Conservation (phyloP, 2,797 vertebrate genomes). For the Peromyscus aztecus region DNA sequence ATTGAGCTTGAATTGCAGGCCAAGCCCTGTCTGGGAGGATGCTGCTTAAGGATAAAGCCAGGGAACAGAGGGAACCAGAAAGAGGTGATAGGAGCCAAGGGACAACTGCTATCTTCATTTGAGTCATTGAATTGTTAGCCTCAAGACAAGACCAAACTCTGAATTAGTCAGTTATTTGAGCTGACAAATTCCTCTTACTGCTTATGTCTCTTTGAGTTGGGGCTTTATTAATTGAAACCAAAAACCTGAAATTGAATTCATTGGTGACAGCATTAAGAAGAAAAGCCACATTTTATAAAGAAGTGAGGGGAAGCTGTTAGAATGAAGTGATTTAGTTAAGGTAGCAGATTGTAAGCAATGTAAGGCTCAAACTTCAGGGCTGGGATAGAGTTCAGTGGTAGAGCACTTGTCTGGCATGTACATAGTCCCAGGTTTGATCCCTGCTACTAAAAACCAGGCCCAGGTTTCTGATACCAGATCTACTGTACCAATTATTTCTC, state of each 20-base stretch:
- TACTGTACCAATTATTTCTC: not conserved
- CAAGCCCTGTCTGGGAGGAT: not conserved
- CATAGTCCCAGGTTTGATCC: not conserved
- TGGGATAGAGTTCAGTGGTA: not conserved
- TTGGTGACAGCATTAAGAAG: not conserved
- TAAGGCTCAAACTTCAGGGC: not conserved
- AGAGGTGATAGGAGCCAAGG: not conserved
- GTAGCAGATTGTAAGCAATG: not conserved
- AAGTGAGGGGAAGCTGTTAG: conserved; percentile 22
- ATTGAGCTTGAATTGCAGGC: not conserved
- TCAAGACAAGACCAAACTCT: conserved; percentile 3
- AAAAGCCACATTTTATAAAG: conserved; percentile 20
- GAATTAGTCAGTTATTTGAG: conserved; percentile 16
- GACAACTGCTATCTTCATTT: not conserved
- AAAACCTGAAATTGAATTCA: conserved; percentile 48
- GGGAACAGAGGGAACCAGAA: not conserved
- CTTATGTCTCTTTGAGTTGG: conserved; percentile 35
- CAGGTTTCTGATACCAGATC: not conserved
- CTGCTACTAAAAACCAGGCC: not conserved
- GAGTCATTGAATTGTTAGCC: conserved; percentile 27
- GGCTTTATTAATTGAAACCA: conserved; percentile 13
- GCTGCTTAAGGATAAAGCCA: not conserved
- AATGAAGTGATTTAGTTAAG: conserved; percentile 24
- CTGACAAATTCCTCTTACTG: conserved; percentile 18
- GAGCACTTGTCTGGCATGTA: not conserved